A percentile compares a stretch with the other conserved stretches of the same genome.
phyloP scores from a whole-genome alignment of 2,113 vertebrate genomes.

The Nannospalax galili region DNA sequence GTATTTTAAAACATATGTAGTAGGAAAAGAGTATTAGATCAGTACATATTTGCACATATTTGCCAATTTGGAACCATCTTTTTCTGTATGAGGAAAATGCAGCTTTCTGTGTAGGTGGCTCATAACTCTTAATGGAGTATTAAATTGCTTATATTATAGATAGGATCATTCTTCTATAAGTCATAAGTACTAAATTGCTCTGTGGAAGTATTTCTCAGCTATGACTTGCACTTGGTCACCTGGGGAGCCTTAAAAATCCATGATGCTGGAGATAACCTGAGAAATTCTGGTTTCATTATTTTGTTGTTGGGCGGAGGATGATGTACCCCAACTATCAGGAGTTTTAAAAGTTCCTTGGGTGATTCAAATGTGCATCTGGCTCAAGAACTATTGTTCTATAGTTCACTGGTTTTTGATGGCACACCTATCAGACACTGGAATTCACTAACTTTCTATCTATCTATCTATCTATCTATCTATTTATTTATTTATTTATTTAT shows the following conservation, averaged over 20 bases:
- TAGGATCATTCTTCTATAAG: conserved; percentile 38
- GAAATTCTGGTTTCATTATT: too few species aligned
- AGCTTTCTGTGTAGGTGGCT: background rate
- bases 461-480: background rate
- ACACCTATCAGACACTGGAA: background rate
- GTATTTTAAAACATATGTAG: conserved; percentile 36
- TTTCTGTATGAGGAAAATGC: conserved; percentile 47
- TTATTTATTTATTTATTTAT: too few species aligned
- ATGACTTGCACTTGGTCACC: conserved; percentile 2
- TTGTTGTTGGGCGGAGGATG: background rate
- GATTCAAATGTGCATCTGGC: background rate
- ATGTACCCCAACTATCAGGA: background rate
- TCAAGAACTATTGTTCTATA: background rate
- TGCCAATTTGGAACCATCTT: conserved; percentile 22
- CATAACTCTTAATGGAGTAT: background rate
- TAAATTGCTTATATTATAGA: conserved; percentile 53
- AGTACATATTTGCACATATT: conserved; percentile 33
- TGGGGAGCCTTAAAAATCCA: conserved; percentile 48
- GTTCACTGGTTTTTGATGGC: background rate
- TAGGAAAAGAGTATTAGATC: background rate
- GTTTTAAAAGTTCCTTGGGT: conserved; percentile 4
- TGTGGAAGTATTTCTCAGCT: conserved; percentile 8
- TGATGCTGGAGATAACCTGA: background rate
- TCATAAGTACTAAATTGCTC: conserved; percentile 2
- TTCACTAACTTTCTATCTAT: background rate